Evolutionary conservation across 2,888 invertebrate genomes (phyloP).

Genomic region (Dicranocentrus wangi): DNA sequence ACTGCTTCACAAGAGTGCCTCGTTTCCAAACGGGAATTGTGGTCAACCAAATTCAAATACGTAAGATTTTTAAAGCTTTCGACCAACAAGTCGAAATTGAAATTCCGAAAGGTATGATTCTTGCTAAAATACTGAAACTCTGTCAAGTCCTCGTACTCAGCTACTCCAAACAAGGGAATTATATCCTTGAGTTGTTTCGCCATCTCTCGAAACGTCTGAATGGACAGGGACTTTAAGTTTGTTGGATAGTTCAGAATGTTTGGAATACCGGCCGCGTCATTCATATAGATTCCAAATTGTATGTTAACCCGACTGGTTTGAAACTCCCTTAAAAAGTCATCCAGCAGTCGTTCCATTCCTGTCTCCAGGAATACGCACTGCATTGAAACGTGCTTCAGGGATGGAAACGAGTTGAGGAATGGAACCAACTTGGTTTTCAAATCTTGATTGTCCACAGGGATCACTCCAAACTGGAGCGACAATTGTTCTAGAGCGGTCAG

Average conservation of each 20-base stretch:
- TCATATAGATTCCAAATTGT: conserved; percentile 68
- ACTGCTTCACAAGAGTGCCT: conserved; percentile 70
- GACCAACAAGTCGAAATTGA: conserved; percentile 67
- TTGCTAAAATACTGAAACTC: conserved; percentile 72
- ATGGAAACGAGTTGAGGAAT: conserved; percentile 56
- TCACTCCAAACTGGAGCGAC: conserved; percentile 68
- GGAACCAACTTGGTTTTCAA: conserved; percentile 67
- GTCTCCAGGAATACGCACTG: conserved; percentile 67
- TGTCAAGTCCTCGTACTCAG: conserved; percentile 33
- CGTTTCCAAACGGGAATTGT: conserved; percentile 70
- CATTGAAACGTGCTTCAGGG: conserved; percentile 56
- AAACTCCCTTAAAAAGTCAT: conserved; percentile 52
- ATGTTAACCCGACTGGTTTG: conserved; percentile 9
- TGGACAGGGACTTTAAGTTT: conserved; percentile 48
- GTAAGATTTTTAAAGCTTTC: conserved; percentile 67
- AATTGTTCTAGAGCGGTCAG: conserved; percentile 58
- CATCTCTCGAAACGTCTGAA: conserved; percentile 66
- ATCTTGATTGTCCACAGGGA: conserved; percentile 67
- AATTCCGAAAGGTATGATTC: conserved; percentile 68
- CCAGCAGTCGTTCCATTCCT: conserved; percentile 60
- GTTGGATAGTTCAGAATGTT: conserved; percentile 22
- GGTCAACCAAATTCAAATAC: conserved; percentile 71
- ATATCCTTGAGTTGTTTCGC: conserved; percentile 49
- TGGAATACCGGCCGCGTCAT: conserved; percentile 63
- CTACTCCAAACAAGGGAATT: conserved; percentile 56